A percentile compares a stretch with the other conserved stretches of the same genome.
Evolutionary conservation across 2,113 vertebrate species (phyloP).

Genomic region (Daphoenositta chrysoptera): DNA sequence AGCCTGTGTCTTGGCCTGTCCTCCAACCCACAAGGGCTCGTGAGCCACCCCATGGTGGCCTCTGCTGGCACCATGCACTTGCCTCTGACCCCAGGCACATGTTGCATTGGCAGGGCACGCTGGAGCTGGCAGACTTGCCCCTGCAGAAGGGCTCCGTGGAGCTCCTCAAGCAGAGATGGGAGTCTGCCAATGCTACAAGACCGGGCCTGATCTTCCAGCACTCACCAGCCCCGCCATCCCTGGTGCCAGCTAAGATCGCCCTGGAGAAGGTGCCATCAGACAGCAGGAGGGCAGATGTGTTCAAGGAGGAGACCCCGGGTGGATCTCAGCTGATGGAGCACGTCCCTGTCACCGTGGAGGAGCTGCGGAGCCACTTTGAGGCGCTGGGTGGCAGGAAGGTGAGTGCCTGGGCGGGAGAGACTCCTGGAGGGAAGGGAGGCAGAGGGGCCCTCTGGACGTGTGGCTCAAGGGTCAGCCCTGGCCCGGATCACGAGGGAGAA

Average conservation of each 20-base stretch:
- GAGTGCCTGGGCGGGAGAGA: neutral
- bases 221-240: neutral
- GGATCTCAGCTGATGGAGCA: conserved; percentile 47
- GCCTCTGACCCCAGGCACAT: neutral
- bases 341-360: conserved; percentile 67
- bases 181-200: conserved; percentile 13
- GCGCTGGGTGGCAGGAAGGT: conserved; percentile 61
- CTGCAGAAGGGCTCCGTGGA: conserved; percentile 65
- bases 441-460: no score
- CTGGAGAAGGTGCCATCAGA: neutral
- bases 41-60: fast-evolving
- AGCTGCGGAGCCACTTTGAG: conserved; percentile 75
- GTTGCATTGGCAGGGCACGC: conserved; percentile 57
- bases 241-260: neutral
- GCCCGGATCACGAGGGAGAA: no score
- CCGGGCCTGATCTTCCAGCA: neutral
- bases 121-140: conserved; percentile 46
- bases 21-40: fast-evolving
- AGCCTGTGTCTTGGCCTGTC: neutral
- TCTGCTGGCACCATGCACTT: fast-evolving
- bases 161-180: conserved; percentile 69
- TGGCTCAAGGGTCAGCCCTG: no score
- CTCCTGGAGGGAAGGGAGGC: neutral
- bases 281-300: neutral
- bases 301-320: conserved; percentile 26